phyloP scores from a whole-genome alignment of 2,888 invertebrate species.

The Dinocampus coccinellae region DNA sequence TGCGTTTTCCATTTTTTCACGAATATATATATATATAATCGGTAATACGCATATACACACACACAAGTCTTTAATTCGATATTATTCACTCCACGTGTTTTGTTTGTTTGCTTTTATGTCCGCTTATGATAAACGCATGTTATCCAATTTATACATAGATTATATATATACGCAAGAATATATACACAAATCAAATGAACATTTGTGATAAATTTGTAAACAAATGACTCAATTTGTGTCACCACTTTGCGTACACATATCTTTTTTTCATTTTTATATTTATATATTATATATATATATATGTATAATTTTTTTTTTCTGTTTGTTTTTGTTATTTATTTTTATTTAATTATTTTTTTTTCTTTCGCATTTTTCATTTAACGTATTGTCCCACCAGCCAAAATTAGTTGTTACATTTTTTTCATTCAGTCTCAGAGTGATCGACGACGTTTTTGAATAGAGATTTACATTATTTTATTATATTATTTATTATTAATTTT shows the following conservation, averaged over 20 bases:
- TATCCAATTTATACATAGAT: conserved; percentile 13
- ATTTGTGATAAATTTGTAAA: conserved; percentile 18
- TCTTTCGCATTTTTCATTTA: not conserved
- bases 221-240: conserved; percentile 12
- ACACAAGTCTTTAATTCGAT: not conserved
- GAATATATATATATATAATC: conserved; percentile 11
- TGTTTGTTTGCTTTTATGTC: conserved; percentile 4
- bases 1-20: not conserved
- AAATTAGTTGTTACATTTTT: conserved; percentile 1
- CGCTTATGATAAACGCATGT: conserved; percentile 18
- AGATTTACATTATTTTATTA: conserved; percentile 26
- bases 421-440: conserved; percentile 21
- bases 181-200: conserved; percentile 15
- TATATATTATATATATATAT: conserved; percentile 17
- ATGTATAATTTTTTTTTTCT: conserved; percentile 2
- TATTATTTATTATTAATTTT: no score
- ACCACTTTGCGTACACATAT: conserved; percentile 4
- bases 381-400: conserved; percentile 17
- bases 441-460: conserved; percentile 9
- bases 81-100: not conserved
- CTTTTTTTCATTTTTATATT: not conserved
- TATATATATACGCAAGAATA: conserved; percentile 10
- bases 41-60: not conserved
- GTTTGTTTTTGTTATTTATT: not conserved
- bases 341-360: not conserved